phyloP scores from a whole-genome alignment of 2,888 invertebrate species.

The Shargacucullia verbasci region DNA sequence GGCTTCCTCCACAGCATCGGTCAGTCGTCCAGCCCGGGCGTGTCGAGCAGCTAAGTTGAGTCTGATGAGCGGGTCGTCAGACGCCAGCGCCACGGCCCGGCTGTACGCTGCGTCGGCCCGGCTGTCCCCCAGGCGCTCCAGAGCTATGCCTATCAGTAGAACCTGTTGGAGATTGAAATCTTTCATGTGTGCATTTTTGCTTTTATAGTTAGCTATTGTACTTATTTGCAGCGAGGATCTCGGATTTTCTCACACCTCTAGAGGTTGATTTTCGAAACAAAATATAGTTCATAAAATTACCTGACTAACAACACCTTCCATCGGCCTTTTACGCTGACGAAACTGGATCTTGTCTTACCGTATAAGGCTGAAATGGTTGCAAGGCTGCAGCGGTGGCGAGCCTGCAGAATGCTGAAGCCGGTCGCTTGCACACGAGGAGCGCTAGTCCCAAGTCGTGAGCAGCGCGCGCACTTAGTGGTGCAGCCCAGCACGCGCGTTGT shows the following conservation, averaged over 20 bases:
- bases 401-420: conserved; percentile 81
- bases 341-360: conserved; percentile 57
- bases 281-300: too few species aligned
- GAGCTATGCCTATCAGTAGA: conserved; percentile 77
- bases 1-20: conserved; percentile 70
- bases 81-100: conserved; percentile 71
- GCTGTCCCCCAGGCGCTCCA: conserved; percentile 78
- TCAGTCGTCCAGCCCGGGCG: conserved; percentile 71
- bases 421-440: conserved; percentile 74
- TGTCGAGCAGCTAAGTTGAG: conserved; percentile 78
- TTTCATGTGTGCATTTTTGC: too few species aligned
- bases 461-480: conserved; percentile 79
- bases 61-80: conserved; percentile 74
- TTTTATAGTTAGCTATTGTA: too few species aligned
- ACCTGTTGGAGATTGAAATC: conserved; percentile 63
- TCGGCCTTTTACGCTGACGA: too few species aligned
- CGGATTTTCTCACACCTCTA: too few species aligned
- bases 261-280: too few species aligned
- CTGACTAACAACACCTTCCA: too few species aligned
- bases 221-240: too few species aligned
- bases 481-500: conserved; percentile 77
- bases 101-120: conserved; percentile 80
- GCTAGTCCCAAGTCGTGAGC: conserved; percentile 78
- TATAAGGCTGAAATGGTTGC: conserved; percentile 77
- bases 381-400: conserved; percentile 80